Evolutionary conservation across 2,888 invertebrate species (phyloP), one percentile per base, ranked within the genome.

Genomic region (Strigamia transsilvanica): DNA sequence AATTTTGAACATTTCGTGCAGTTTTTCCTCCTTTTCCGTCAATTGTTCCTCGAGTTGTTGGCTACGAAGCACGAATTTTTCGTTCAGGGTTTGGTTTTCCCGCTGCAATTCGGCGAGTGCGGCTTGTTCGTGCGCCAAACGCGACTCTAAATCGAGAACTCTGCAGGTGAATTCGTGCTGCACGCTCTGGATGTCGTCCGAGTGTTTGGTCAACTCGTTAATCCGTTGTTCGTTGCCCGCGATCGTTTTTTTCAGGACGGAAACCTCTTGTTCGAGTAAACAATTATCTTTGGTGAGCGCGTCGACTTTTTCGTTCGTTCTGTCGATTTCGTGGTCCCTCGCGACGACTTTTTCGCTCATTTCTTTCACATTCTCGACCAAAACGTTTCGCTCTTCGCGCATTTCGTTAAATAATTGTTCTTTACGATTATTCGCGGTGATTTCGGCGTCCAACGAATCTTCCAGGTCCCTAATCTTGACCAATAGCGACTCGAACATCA

Each of bases 171-270:
- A 61, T 9, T 61, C 61, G n/a, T 61, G 61, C 18, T 61, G 61
- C 10, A 61, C 61, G 23, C 18, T 61, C 18, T 18, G 61, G 23
- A 61, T 21, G 12, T 61, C 61, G 18, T 21, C 0, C 21, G 61
- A 61, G 61, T 61, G 61, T 21, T 61, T 61, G 12, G 61, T 61
- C 10, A 61, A 23, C 18, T 61, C 21, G 61, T 42, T 21, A 12
- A 79, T 79, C n/a, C 78, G 56, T 21, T 79, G 78, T 18, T 82
- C 46, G 34, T 82, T 82, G 18, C 41, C 27, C n/a, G 32, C 79
- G 15, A 79, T 79, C 3, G 79, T 42, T 2, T 38, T 79, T 79
- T 56, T 46, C 21, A 82, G 12, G n/a, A 79, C 34, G 0, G 79
- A 23, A 56, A 79, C 51, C 27, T 82, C 82, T n/a, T 56, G 34